Base-by-base conservation (phyloP, 2,888 invertebrate species). In the Zaprionus obscuricornis region DNA sequence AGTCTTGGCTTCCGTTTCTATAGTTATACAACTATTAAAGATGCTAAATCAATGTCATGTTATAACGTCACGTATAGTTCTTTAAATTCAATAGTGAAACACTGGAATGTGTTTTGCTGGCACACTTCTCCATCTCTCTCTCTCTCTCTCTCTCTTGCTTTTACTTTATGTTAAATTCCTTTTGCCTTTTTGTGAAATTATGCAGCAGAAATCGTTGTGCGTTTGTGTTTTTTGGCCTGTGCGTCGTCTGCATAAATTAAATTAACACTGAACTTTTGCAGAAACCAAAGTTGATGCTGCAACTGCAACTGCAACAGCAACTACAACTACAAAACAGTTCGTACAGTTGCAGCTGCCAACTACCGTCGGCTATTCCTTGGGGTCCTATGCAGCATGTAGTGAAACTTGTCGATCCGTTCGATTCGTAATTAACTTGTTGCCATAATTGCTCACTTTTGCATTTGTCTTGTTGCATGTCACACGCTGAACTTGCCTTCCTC, bases 361-460 rank as follows among this genome's bases (percentile, higher is more conserved):
- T 34, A 27, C 29, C 8, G 20, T 16, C 17, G 26, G 39, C 56
- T 47, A 70, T 56, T 56, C 55, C 67, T 66, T 55, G 46, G 62
- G 13, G 36, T 50, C 55, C 57, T 58, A 20, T 45, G 18, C 13
- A 6, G 6, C n/a, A 70, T 36, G 33, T n/a, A n/a, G n/a, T n/a
- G n/a, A n/a, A n/a, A n/a, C n/a, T n/a, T n/a, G n/a, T n/a, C n/a
- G n/a, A n/a, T n/a, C n/a, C n/a, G n/a, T 16, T 54, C 34, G 43
- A 16, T 57, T 36, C 73, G 76, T 85, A 86, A 78, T 83, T 83
- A 86, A 87, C 85, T 86, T 86, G 85, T 87, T 87, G 75, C 77
- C 74, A 86, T 86, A 87, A 87, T 86, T 87, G 86, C 74, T 82
- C 67, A 79, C 79, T 84, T 72, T 81, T 77, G 75, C 73, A 74